Conservation (phyloP, 2,113 vertebrate species). For the Hypanus sabinus region DNA sequence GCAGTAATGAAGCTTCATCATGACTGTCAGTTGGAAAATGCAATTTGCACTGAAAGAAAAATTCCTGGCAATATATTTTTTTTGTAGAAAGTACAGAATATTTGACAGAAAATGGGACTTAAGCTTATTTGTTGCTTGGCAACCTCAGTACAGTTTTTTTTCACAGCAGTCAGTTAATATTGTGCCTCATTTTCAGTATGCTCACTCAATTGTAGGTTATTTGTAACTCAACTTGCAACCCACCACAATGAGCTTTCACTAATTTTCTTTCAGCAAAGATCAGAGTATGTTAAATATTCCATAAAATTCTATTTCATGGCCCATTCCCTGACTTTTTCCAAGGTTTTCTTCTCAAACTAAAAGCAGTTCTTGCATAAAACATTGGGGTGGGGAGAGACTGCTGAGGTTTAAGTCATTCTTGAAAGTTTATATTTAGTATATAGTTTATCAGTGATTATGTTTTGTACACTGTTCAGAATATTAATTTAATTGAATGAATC, state of each 20-base stretch:
- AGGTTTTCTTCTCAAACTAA: background rate
- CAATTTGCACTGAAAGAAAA: slow-evolving; percentile 28
- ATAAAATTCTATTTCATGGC: background rate
- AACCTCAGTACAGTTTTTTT: slow-evolving; percentile 16
- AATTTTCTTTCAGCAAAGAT: background rate
- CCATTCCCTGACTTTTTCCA: background rate
- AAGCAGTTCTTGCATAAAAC: background rate
- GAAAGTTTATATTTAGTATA: too few species aligned
- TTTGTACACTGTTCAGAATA: too few species aligned
- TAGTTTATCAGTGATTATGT: too few species aligned
- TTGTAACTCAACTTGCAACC: background rate
- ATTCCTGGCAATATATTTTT: slow-evolving; percentile 35
- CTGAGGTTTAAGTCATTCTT: background rate
- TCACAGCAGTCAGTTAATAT: background rate
- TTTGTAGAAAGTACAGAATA: background rate
- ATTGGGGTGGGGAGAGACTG: background rate
- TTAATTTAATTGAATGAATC: background rate
- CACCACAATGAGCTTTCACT: background rate
- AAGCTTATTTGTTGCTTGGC: slow-evolving; percentile 31
- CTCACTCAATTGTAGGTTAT: slow-evolving; percentile 15
- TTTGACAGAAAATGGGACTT: slow-evolving; percentile 13
- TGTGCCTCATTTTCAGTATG: background rate
- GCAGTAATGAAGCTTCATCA: background rate
- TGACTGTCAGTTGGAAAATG: background rate
- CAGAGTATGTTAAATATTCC: background rate